Conservation (phyloP, 2,888 invertebrate genomes). For the Drosophila siamana region DNA sequence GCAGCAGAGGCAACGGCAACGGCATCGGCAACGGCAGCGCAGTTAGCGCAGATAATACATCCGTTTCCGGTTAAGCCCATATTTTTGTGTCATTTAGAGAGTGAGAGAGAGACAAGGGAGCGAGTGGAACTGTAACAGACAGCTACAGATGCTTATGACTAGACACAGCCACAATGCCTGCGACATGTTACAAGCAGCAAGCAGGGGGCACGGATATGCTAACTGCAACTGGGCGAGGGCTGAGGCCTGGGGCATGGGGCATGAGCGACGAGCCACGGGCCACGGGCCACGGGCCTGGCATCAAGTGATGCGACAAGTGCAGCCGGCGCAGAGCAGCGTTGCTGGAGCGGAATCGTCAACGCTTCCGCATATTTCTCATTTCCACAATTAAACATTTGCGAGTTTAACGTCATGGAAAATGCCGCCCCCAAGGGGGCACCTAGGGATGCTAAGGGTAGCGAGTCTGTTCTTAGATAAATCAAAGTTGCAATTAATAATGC, state of each 20-base stretch:
- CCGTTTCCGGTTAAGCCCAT: conserved; percentile 86
- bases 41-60: conserved; percentile 86
- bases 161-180: conserved; percentile 66
- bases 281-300: conserved; percentile 59
- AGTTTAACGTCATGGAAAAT: conserved; percentile 67
- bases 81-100: conserved; percentile 82
- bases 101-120: conserved; percentile 18
- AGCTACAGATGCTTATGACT: conserved; percentile 76
- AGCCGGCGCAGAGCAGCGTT: conserved; percentile 66
- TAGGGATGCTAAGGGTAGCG: conserved; percentile 6
- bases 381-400: conserved; percentile 80
- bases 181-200: conserved; percentile 53
- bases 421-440: conserved; percentile 37
- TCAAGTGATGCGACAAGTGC: conserved; percentile 82
- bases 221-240: conserved; percentile 18
- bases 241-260: conserved; percentile 3
- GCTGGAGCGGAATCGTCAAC: conserved; percentile 80
- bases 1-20: conserved; percentile 27
- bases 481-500: conserved; percentile 76
- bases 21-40: conserved; percentile 76
- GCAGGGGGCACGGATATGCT: conserved; percentile 23
- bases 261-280: conserved; percentile 8
- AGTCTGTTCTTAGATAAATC: conserved; percentile 74
- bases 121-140: conserved; percentile 69
- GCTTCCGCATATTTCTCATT: conserved; percentile 82